Evolutionary conservation across 2,888 invertebrate genomes (phyloP).

Genomic region (Cepaea hortensis): DNA sequence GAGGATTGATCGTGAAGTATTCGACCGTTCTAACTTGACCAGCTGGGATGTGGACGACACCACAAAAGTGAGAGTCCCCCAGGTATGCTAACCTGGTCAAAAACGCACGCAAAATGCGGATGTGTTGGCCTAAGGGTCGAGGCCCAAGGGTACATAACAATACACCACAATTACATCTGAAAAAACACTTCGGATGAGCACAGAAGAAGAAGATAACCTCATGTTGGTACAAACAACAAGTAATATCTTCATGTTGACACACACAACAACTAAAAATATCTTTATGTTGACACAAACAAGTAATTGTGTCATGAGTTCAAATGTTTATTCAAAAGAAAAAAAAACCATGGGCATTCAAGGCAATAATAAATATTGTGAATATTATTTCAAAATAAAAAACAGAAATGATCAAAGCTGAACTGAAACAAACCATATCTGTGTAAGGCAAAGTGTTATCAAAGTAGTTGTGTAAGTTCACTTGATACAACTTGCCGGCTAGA

Average conservation of each 20-base stretch:
- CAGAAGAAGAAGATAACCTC: too few relatives aligned
- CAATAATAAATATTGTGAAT: slow-evolving; percentile 41
- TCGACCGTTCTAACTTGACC: too few relatives aligned
- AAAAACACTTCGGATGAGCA: too few relatives aligned
- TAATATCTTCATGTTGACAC: neutral
- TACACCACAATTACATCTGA: too few relatives aligned
- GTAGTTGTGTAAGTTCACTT: neutral
- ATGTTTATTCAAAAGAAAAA: slow-evolving; percentile 12
- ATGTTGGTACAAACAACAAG: too few relatives aligned
- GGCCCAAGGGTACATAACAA: too few relatives aligned
- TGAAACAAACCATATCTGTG: slow-evolving; percentile 4
- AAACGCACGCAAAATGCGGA: too few relatives aligned
- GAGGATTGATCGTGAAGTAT: too few relatives aligned
- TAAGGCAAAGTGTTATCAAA: neutral
- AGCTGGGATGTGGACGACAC: too few relatives aligned
- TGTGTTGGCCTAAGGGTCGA: too few relatives aligned
- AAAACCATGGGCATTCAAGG: slow-evolving; percentile 35
- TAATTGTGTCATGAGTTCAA: neutral
- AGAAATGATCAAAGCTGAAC: slow-evolving; percentile 16
- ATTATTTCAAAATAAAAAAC: slow-evolving; percentile 3
- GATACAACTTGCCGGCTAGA: neutral
- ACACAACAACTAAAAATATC: neutral
- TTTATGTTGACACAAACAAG: neutral
- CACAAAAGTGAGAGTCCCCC: too few relatives aligned
- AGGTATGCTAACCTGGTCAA: too few relatives aligned